These are phyloP conservation scores for Hofmannophila pseudospretella DNA, from an alignment of 2,888 invertebrate genomes.

Conservation along the genomic window DNA sequence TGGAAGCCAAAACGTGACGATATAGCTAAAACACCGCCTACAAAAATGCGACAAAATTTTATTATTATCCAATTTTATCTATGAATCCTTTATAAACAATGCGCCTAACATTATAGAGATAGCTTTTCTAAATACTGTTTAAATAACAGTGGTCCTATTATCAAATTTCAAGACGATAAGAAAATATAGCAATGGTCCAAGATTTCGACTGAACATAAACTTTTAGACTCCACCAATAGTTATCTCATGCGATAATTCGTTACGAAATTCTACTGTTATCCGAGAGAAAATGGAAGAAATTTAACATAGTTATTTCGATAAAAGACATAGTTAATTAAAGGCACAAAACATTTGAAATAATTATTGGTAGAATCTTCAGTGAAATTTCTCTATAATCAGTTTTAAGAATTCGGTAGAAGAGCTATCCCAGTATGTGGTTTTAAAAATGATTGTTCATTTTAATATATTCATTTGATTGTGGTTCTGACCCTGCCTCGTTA, in stretches of 20 bases:
- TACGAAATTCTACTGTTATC: not conserved
- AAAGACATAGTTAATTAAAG: too few relatives aligned
- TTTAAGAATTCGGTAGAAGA: constrained; percentile 40
- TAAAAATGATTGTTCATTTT: constrained; percentile 41
- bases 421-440: constrained; percentile 51
- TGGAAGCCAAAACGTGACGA: constrained; percentile 69
- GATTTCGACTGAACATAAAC: constrained; percentile 26
- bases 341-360: constrained; percentile 5
- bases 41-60: constrained; percentile 44
- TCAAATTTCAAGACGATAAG: constrained; percentile 39
- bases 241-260: not conserved
- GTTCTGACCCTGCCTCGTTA: constrained; percentile 75
- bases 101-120: constrained; percentile 58
- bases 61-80: constrained; percentile 17
- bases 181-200: constrained; percentile 70
- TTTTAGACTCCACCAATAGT: constrained; percentile 9
- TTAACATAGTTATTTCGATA: not conserved
- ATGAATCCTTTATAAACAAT: constrained; percentile 29
- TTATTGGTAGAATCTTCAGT: constrained; percentile 16
- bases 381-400: constrained; percentile 23
- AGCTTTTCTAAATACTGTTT: constrained; percentile 49
- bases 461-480: constrained; percentile 55
- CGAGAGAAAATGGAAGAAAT: not conserved
- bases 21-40: constrained; percentile 45
- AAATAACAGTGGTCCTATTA: constrained; percentile 57